phyloP scores from a whole-genome alignment of 1,140 invertebrate species.

The Galendromus occidentalis region DNA sequence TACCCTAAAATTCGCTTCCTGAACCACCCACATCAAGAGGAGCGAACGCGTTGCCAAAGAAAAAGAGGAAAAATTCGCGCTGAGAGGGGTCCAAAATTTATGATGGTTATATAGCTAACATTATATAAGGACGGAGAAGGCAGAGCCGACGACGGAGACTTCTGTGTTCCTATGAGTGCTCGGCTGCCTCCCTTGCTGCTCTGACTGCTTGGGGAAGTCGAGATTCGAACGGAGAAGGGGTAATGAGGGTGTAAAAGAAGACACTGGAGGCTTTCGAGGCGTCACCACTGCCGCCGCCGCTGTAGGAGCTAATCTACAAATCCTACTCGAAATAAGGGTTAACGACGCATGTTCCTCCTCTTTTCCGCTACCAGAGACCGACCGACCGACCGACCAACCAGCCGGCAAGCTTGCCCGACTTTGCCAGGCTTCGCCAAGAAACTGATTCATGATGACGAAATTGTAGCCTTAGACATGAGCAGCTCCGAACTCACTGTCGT shows the following conservation, averaged over 20 bases:
- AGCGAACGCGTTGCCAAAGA: neutral
- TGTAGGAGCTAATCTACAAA: no score
- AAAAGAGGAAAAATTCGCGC: neutral
- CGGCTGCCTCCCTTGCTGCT: no score
- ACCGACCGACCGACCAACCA: neutral
- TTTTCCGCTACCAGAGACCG: neutral
- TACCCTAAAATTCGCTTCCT: neutral
- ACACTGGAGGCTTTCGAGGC: neutral
- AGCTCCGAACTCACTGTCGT: no score
- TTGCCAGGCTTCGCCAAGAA: neutral
- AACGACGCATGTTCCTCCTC: no score
- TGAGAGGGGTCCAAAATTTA: neutral
- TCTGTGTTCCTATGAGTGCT: no score
- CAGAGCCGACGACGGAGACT: no score
- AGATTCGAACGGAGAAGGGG: neutral
- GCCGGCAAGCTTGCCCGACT: neutral
- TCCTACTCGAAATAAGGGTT: no score
- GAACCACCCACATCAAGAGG: neutral
- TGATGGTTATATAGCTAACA: slow-evolving; percentile 12
- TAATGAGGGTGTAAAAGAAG: neutral
- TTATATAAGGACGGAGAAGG: slow-evolving; percentile 7
- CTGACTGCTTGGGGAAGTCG: no score
- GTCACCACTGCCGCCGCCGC: neutral
- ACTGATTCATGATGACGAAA: slow-evolving; percentile 6
- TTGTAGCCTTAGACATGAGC: slow-evolving; percentile 9